Conservation (phyloP, 2,888 invertebrate genomes). For the Oxycera nigricornis region DNA sequence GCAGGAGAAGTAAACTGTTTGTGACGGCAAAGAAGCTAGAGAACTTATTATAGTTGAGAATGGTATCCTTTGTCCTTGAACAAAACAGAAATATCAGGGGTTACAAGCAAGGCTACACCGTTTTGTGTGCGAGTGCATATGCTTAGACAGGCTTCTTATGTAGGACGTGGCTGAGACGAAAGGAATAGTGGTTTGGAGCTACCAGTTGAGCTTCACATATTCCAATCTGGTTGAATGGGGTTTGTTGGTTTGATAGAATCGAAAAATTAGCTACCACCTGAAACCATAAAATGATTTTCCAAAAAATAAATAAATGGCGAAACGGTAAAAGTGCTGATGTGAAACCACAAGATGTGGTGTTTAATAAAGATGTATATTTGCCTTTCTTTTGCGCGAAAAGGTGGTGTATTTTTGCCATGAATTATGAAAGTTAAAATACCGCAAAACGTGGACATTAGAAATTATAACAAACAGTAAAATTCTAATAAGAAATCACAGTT, state of each 20-base stretch:
- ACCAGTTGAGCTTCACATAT: constrained; percentile 10
- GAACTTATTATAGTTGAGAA: constrained; percentile 13
- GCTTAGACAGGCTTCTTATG: not conserved
- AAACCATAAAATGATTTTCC: constrained; percentile 6
- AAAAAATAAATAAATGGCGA: too few species aligned
- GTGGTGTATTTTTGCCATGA: too few species aligned
- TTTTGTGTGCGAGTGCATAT: not conserved
- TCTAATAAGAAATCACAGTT: too few species aligned
- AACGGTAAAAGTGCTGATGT: not conserved
- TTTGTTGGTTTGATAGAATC: not conserved
- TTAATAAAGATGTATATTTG: too few species aligned
- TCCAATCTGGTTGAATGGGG: not conserved
- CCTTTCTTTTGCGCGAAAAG: too few species aligned
- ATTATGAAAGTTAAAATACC: too few species aligned
- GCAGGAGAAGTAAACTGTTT: constrained; percentile 25
- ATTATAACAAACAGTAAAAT: too few species aligned
- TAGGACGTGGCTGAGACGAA: not conserved
- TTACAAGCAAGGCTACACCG: not conserved
- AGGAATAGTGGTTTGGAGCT: too few species aligned
- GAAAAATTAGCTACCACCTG: not conserved
- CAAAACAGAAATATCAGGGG: constrained; percentile 16
- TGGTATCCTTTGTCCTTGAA: constrained; percentile 23
- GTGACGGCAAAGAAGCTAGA: constrained; percentile 19
- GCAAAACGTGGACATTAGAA: too few species aligned
- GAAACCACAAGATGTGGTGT: not conserved